Conservation (phyloP, 2,888 invertebrate genomes). For the Coremacera marginata region DNA sequence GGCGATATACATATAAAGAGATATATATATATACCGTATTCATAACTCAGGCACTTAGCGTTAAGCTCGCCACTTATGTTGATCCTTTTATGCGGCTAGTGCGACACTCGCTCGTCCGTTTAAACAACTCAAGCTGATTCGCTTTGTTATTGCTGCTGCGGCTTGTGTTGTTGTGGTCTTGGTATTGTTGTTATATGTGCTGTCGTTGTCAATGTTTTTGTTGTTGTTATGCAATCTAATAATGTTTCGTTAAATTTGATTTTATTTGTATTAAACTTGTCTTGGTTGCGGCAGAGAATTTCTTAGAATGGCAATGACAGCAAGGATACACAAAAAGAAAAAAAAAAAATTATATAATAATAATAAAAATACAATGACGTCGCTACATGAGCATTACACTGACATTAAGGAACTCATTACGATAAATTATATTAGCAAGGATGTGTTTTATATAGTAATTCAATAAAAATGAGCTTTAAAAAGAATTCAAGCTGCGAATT, state of each 20-base stretch:
- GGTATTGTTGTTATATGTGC: background rate
- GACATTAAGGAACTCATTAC: background rate
- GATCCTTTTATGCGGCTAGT: conserved; percentile 26
- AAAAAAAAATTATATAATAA: background rate
- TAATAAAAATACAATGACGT: background rate
- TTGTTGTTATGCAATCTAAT: conserved; percentile 28
- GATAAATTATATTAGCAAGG: background rate
- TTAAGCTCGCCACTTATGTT: conserved; percentile 36
- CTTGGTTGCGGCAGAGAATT: background rate
- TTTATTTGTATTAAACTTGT: conserved; percentile 16
- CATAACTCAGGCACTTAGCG: conserved; percentile 31
- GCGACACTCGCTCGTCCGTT: background rate
- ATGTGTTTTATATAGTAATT: no score
- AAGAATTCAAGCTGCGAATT: no score
- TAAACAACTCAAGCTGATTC: background rate
- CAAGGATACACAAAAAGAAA: background rate
- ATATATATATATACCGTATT: background rate
- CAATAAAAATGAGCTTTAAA: no score
- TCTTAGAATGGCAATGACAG: background rate
- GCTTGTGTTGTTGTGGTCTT: background rate
- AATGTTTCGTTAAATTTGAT: conserved; percentile 30
- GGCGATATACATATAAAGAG: no score
- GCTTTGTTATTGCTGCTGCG: background rate
- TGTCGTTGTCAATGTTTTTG: conserved; percentile 5
- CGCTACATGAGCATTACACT: background rate